Evolutionary conservation across 2,113 vertebrate genomes (phyloP), one percentile per base, ranked within the genome.

Genomic region (Cyanoramphus novaezelandiae): DNA sequence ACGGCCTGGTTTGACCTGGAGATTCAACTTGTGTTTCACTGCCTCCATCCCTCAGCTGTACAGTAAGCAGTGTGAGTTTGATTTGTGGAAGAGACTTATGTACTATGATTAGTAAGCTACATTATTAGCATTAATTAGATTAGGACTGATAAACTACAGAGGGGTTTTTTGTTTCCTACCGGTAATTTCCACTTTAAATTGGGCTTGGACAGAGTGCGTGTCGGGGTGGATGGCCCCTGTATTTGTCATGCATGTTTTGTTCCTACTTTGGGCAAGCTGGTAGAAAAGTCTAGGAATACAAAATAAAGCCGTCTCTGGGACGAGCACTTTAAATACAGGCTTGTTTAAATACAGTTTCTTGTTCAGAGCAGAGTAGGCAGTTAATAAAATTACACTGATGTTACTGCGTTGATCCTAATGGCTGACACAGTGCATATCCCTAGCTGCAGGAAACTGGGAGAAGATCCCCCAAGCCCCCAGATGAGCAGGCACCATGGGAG

Each of bases 271-370:
- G 70, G 82, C n/a, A 57, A 82, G 28, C 44, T 78, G 53, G 24
- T 63, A 79, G 80, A 64, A 82, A 84, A 86, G 82, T 78, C 33
- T 87, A 84, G 71, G 88, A 75, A 69, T 89, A 62, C 41, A 93
- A 86, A 90, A 84, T 70, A 28, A 74, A 91, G 31, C 20, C 4
- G 35, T 35, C 70, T 86, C 90, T 92, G 88, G 65, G 93, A 91
- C 82, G 64, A 87, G 86, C 87, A 70, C 78, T 23, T 77, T 97
- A 87, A 69, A 83, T 70, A 86, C 86, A 82, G 31, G 8, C 65
- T 96, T 94, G 65, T 78, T 92, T 93, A 90, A 97, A 93, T 18
- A 93, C 96, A 67, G 86, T 97, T 74, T 92, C 69, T 81, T 5
- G 0, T 85, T 88, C 52, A 69, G 75, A 90, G 69, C 43, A 70